Percentiles rank a stretch among this genome's conserved stretches.
Evolutionary conservation across 2,113 vertebrate species (phyloP).

Genomic region (Australoheros scitulus): DNA sequence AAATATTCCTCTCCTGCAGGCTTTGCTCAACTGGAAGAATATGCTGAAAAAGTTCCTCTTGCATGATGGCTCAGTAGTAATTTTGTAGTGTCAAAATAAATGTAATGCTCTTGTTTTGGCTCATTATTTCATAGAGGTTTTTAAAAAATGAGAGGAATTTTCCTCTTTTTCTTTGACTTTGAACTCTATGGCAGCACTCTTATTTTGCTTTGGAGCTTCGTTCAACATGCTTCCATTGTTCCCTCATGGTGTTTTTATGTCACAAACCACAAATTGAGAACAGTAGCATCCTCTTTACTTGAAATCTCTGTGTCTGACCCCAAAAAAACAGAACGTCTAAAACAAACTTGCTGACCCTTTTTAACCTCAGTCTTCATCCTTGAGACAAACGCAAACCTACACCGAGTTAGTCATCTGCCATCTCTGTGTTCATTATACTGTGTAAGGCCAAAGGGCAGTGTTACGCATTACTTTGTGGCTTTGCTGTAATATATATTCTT

Average conservation of each 20-base stretch:
- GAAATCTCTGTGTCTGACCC: not conserved
- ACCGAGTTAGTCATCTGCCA: not conserved
- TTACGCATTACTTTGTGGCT: not conserved
- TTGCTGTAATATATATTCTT: not conserved
- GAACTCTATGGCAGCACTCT: not conserved
- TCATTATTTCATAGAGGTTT: conserved; percentile 28
- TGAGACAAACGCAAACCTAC: not conserved
- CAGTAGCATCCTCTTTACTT: not conserved
- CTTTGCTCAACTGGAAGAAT: conserved; percentile 3
- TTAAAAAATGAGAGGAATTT: not conserved
- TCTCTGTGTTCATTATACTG: not conserved
- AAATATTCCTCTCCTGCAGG: conserved; percentile 43
- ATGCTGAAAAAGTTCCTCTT: conserved; percentile 14
- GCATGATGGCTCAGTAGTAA: conserved; percentile 49
- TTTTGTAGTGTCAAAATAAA: conserved; percentile 63
- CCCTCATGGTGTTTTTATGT: not conserved
- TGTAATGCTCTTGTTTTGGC: conserved; percentile 4
- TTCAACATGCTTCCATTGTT: not conserved
- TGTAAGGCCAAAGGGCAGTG: not conserved
- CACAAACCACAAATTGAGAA: not conserved
- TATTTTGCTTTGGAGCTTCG: not conserved
- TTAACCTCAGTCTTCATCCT: not conserved
- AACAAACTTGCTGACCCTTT: not conserved
- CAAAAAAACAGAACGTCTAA: not conserved
- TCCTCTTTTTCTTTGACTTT: not conserved